Evolutionary conservation across 1,140 invertebrate genomes (phyloP).

Genomic region (Archegozetes longisetosus): DNA sequence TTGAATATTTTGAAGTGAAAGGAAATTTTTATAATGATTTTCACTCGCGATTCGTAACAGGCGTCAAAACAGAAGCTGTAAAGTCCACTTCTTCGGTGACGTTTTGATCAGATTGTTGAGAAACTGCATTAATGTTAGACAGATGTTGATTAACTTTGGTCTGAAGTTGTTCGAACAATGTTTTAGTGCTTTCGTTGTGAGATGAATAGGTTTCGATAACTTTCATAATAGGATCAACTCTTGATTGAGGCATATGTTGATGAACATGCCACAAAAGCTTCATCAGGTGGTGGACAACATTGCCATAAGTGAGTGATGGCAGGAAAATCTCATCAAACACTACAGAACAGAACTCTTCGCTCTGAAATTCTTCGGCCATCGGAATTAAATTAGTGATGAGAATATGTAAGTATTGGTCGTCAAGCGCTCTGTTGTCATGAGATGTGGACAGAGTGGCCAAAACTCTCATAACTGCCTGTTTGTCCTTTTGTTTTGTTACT

Average conservation of each 20-base stretch:
- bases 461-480: constrained; percentile 65
- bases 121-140: constrained; percentile 22
- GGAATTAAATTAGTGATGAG: constrained; percentile 72
- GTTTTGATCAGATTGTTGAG: background rate
- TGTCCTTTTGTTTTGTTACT: constrained; percentile 59
- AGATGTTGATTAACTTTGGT: constrained; percentile 57
- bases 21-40: background rate
- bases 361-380: constrained; percentile 76
- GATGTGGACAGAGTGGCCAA: constrained; percentile 69
- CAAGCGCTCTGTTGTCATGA: constrained; percentile 76
- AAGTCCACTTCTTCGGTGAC: background rate
- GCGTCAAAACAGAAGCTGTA: background rate
- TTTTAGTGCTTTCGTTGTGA: constrained; percentile 69
- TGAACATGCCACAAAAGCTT: constrained; percentile 85
- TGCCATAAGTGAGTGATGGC: constrained; percentile 43
- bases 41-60: background rate
- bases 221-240: constrained; percentile 42
- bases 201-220: constrained; percentile 27
- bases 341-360: constrained; percentile 85
- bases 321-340: constrained; percentile 88
- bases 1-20: no score
- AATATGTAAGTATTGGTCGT: constrained; percentile 86
- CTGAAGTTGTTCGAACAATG: constrained; percentile 52
- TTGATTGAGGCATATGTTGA: constrained; percentile 57
- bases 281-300: constrained; percentile 79